Base-by-base conservation (phyloP, 2,113 vertebrate species). In the Hoplias malabaricus region DNA sequence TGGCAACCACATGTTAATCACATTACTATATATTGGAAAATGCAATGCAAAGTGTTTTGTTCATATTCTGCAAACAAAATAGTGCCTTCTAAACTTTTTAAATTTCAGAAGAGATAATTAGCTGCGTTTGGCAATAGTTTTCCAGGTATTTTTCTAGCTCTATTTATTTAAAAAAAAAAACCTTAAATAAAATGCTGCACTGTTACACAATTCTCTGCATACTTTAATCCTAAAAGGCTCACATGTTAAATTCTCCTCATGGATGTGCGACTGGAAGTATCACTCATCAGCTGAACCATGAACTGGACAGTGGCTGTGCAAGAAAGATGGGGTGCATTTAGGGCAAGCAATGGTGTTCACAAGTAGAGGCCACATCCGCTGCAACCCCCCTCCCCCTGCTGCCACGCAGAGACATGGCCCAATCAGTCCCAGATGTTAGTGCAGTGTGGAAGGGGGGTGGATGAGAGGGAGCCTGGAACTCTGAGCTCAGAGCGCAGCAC, bases 341-440 rank as follows among this genome's bases (percentile, higher is more conserved):
- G 48, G 2, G 21, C 53, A 75, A n/a, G 27, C 56, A 25, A 34
- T 75, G 65, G 53, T 73, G 50, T 71, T 63, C 71, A 57, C 48
- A n/a, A 76, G 62, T 67, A 46, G 66, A 48, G 69, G 67, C 79
- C 79, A 78, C 71, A 80, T 84, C 84, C 75, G 78, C 78, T 72
- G 40, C 11, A 61, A 36, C 34, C 69, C 50, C 29, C 63, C 61
- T 66, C 74, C 76, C 50, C 66, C 69, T n/a, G 50, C 54, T 73
- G 80, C 73, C 81, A 82, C 70, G 78, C 77, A 73, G 75, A 66
- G 56, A 43, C 74, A 43, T 23, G 16, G 63, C 80, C 38, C 38
- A 75, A 86, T 82, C 80, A 83, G 38, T 80, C 66, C 84, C 84
- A 86, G 80, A 84, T 86, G 84, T 84, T 43, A 73, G 46, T 40